Evolutionary conservation across 2,888 invertebrate species (phyloP).

Genomic region (Rhagophthalmus giganteus): DNA sequence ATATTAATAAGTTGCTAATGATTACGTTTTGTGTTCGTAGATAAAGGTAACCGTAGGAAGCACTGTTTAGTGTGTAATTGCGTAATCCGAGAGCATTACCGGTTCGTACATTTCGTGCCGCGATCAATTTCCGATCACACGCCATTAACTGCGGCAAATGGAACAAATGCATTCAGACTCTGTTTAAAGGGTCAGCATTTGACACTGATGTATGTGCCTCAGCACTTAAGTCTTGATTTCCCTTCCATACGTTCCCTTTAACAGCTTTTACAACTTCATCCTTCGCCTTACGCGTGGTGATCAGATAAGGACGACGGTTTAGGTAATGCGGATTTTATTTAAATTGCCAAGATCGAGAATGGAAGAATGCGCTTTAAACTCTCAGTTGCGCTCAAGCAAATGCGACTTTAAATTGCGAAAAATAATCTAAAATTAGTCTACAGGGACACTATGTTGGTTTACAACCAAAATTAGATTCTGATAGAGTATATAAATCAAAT

Average conservation of each 20-base stretch:
- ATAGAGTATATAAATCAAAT: background rate
- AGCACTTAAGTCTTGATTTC: constrained; percentile 31
- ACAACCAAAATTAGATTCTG: background rate
- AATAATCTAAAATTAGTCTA: constrained; percentile 4
- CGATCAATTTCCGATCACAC: constrained; percentile 32
- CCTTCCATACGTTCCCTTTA: constrained; percentile 21
- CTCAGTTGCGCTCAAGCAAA: background rate
- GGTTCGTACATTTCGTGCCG: constrained; percentile 13
- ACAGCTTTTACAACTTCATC: constrained; percentile 17
- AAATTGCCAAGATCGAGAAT: constrained; percentile 7
- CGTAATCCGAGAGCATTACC: constrained; percentile 19
- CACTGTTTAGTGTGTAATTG: constrained; percentile 20
- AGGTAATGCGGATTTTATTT: constrained; percentile 26
- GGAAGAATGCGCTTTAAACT: background rate
- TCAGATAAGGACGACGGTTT: constrained; percentile 19
- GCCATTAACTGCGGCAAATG: constrained; percentile 32
- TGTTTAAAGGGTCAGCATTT: constrained; percentile 26
- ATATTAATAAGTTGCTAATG: too few relatives aligned
- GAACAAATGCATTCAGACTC: constrained; percentile 32
- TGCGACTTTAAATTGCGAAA: constrained; percentile 3
- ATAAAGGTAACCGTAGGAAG: constrained; percentile 5
- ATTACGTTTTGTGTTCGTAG: too few relatives aligned
- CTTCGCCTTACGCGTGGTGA: constrained; percentile 3
- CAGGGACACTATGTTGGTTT: constrained; percentile 1
- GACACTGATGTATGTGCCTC: constrained; percentile 35